A percentile compares a stretch with the other conserved stretches of the same genome.
Conservation (phyloP, 1,140 invertebrate genomes). For the Oppia nitens region DNA sequence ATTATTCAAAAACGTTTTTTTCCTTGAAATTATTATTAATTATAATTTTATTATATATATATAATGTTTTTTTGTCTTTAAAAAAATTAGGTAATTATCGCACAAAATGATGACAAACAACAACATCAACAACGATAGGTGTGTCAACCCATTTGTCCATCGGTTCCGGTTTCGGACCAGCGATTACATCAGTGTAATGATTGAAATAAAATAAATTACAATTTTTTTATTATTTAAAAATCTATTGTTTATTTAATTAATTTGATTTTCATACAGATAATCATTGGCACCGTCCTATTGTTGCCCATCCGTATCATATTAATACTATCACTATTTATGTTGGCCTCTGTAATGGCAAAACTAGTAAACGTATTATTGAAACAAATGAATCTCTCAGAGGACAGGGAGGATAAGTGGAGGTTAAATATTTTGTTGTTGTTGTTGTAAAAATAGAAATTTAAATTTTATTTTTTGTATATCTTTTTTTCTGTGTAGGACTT, state of each 20-base stretch:
- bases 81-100: no score
- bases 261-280: background rate
- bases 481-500: background rate
- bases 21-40: no score
- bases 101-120: background rate
- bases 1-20: no score
- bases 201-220: background rate
- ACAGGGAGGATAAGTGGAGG: conserved; percentile 1
- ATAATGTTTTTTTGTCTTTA: no score
- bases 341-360: background rate
- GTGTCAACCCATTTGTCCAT: conserved; percentile 12
- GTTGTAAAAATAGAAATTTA: no score
- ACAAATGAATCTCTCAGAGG: background rate
- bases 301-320: background rate
- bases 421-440: background rate
- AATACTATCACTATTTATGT: background rate
- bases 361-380: background rate
- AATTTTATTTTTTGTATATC: background rate
- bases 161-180: background rate
- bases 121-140: no score
- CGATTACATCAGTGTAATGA: background rate
- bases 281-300: conserved; percentile 5
- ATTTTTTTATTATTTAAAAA: conserved; percentile 8
- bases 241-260: background rate
- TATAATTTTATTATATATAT: no score